Conservation (phyloP, 2,113 vertebrate genomes). For the Lophius piscatorius region DNA sequence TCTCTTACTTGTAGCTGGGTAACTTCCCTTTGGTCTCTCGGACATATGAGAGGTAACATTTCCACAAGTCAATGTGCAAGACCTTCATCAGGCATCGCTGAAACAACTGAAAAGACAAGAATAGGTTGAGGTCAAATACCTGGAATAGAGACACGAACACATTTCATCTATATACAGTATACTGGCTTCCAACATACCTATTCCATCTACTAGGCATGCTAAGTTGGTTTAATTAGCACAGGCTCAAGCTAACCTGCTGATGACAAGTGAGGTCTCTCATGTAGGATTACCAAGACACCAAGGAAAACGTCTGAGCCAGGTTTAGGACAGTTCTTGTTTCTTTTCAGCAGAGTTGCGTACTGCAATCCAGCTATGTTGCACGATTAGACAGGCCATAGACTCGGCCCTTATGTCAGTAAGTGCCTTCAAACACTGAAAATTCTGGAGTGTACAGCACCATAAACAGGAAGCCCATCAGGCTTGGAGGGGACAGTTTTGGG, state of each 20-base stretch:
- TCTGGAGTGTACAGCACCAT: not conserved
- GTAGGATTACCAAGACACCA: not conserved
- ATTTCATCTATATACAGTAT: no score
- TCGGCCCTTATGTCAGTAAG: slow-evolving; percentile 9
- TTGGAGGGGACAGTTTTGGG: no score
- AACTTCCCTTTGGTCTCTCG: slow-evolving; percentile 99
- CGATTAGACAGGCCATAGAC: slow-evolving; percentile 9
- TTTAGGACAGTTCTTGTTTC: not conserved
- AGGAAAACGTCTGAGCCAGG: not conserved
- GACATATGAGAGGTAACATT: slow-evolving; percentile 99
- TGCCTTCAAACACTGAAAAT: not conserved
- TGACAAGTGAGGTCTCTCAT: not conserved
- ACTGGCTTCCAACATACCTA: no score
- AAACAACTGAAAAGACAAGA: slow-evolving; percentile 86
- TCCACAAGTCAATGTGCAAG: slow-evolving; percentile 99
- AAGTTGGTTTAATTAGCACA: not conserved
- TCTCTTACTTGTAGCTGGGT: slow-evolving; percentile 97
- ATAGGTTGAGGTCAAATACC: not conserved
- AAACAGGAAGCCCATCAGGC: not conserved
- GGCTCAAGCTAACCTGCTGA: not conserved
- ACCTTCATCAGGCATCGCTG: slow-evolving; percentile 99
- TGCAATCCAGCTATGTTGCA: not conserved
- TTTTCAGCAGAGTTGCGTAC: not conserved
- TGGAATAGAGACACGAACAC: no score
- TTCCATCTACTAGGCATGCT: no score